Base-by-base conservation (phyloP, 2,888 invertebrate genomes). In the Biston betularia region DNA sequence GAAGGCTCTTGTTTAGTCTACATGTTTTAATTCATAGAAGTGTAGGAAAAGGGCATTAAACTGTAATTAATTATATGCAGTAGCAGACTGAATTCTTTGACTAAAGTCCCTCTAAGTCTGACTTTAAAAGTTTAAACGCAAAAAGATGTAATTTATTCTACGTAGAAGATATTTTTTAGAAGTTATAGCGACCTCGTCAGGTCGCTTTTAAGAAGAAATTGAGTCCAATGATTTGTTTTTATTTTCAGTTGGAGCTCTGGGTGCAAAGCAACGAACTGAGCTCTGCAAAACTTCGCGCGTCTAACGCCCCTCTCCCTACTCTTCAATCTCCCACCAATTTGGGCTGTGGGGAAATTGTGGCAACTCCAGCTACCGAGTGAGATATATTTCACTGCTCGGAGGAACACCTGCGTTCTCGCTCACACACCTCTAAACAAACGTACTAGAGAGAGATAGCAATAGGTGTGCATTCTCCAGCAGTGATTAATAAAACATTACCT, bases 181-280 rank as follows among this genome's bases (percentile, higher is more conserved):
- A 24, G 24, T 24, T 24, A 24, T 24, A 24, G 3, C 3, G 24
- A 24, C 3, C 24, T 24, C 3, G 3, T 24, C 24, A 24, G 24
- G 1, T 8, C 6, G 38, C 2, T 38, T 38, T 38, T 9, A 0
- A 44, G n/a, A 44, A 12, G 14, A 34, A 0, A 6, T 0, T 9
- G n/a, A 3, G 4, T 53, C 38, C 1, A 53, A 15, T 15, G 0
- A 12, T 40, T 12, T 24, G 24, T 12, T 52, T 0, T 24, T 7
- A 35, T 54, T 54, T 54, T 42, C 86, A 94, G 94, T 78, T 94
- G 84, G 93, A 93, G 60, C 85, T 94, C 0, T 94, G 94, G 94
- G 93, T 94, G 49, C 93, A 94, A 72, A 92, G 93, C 74, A 94
- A 94, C 73, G 94, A 94, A 54, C 68, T 94, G 7, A 94, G 92